Evolutionary conservation across 2,797 vertebrate genomes (phyloP).

Genomic region (Apogon hyalosoma): DNA sequence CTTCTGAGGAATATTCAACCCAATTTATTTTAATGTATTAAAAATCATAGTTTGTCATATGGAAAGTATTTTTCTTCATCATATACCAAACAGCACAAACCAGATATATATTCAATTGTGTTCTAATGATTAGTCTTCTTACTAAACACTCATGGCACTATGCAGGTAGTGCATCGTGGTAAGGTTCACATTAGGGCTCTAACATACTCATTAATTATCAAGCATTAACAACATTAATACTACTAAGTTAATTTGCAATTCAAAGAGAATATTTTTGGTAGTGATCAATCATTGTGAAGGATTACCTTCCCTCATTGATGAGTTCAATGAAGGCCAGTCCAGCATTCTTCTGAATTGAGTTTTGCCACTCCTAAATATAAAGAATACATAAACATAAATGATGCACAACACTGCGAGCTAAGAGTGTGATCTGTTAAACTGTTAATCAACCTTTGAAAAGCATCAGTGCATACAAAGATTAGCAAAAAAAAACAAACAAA

Average conservation of each 20-base stretch:
- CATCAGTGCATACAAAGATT: background rate
- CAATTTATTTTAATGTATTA: background rate
- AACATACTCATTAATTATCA: slow-evolving; percentile 37
- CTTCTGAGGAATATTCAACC: background rate
- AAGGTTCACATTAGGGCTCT: slow-evolving; percentile 46
- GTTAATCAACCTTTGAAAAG: background rate
- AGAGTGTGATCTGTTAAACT: background rate
- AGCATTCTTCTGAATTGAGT: slow-evolving; percentile 99
- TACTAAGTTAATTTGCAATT: slow-evolving; percentile 38
- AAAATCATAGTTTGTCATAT: slow-evolving; percentile 5
- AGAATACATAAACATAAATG: slow-evolving; percentile 10
- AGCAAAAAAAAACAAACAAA: background rate
- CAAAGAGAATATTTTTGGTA: slow-evolving; percentile 6
- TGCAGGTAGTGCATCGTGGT: slow-evolving; percentile 42
- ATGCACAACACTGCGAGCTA: background rate
- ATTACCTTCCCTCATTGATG: slow-evolving; percentile 99
- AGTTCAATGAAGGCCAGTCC: slow-evolving; percentile 99
- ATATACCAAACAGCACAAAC: slow-evolving; percentile 21
- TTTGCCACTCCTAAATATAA: slow-evolving; percentile 93
- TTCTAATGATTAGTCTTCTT: slow-evolving; percentile 42
- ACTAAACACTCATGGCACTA: slow-evolving; percentile 46
- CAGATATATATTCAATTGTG: slow-evolving; percentile 43
- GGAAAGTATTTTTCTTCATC: too few relatives aligned
- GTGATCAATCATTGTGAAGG: slow-evolving; percentile 45
- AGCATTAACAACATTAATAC: slow-evolving; percentile 43